phyloP scores from a whole-genome alignment of 1,140 invertebrate species.

The Ostrea edulis region DNA sequence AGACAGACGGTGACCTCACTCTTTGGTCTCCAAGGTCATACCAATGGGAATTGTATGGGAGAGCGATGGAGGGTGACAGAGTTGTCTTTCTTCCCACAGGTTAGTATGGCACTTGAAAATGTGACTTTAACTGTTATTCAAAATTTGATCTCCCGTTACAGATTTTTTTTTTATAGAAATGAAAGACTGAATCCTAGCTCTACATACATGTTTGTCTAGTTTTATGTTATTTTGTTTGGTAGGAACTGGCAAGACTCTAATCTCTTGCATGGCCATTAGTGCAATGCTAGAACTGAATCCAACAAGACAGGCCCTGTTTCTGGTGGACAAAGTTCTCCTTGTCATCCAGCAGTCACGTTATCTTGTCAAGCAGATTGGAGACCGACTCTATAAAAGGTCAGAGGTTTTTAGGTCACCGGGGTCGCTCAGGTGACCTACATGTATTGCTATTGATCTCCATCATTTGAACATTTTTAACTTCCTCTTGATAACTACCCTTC shows the following conservation, averaged over 20 bases:
- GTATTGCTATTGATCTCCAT: too few relatives aligned
- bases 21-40: slow-evolving; percentile 67
- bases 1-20: slow-evolving; percentile 39
- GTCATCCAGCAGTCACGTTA: slow-evolving; percentile 75
- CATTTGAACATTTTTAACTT: too few relatives aligned
- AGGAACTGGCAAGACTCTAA: slow-evolving; percentile 77
- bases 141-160: not conserved
- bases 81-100: slow-evolving; percentile 77
- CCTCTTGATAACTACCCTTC: too few relatives aligned
- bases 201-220: not conserved
- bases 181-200: not conserved
- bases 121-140: not conserved
- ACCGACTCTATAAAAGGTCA: slow-evolving; percentile 66
- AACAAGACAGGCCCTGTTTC: slow-evolving; percentile 71
- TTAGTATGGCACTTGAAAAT: slow-evolving; percentile 43
- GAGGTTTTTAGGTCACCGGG: not conserved
- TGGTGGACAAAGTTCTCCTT: slow-evolving; percentile 76
- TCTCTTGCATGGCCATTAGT: slow-evolving; percentile 72
- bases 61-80: slow-evolving; percentile 66
- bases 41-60: slow-evolving; percentile 72
- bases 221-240: not conserved
- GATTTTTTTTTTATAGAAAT: not conserved
- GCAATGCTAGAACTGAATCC: slow-evolving; percentile 72
- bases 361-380: slow-evolving; percentile 66
- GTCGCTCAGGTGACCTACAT: too few relatives aligned